Conservation (phyloP, 2,888 invertebrate genomes). For the Dicyrtomina minuta region DNA sequence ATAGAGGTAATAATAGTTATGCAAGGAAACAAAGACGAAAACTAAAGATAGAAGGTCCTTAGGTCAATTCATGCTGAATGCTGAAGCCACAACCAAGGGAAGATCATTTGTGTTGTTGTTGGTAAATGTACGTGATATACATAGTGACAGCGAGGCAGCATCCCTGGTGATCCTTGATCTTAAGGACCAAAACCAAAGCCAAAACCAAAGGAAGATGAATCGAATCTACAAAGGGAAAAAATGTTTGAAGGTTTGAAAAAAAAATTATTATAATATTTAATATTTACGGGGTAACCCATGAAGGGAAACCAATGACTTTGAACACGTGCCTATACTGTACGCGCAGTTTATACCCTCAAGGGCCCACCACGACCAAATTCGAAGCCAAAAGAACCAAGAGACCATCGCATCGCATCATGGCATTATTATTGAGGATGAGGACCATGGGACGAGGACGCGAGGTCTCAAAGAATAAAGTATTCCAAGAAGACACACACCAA, state of each 20-base stretch:
- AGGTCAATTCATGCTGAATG: too few species aligned
- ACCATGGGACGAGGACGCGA: not conserved
- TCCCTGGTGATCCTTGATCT: conserved; percentile 25
- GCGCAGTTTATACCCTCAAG: conserved; percentile 41
- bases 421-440: not conserved
- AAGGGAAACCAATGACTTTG: conserved; percentile 13
- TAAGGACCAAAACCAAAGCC: not conserved
- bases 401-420: not conserved
- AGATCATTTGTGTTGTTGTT: too few species aligned
- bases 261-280: not conserved
- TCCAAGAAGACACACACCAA: too few species aligned
- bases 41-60: too few species aligned
- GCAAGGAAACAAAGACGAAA: too few species aligned
- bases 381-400: conserved; percentile 1
- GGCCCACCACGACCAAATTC: conserved; percentile 33
- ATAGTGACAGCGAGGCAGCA: conserved; percentile 7
- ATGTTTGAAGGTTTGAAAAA: too few species aligned
- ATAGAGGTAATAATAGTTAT: too few species aligned
- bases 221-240: too few species aligned
- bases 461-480: too few species aligned
- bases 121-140: too few species aligned
- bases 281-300: conserved; percentile 4
- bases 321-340: conserved; percentile 51
- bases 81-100: too few species aligned
- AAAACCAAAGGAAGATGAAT: not conserved